A percentile compares a stretch with the other conserved stretches of the same genome.
Conservation (phyloP, 2,888 invertebrate species). For the Clivina fossor region DNA sequence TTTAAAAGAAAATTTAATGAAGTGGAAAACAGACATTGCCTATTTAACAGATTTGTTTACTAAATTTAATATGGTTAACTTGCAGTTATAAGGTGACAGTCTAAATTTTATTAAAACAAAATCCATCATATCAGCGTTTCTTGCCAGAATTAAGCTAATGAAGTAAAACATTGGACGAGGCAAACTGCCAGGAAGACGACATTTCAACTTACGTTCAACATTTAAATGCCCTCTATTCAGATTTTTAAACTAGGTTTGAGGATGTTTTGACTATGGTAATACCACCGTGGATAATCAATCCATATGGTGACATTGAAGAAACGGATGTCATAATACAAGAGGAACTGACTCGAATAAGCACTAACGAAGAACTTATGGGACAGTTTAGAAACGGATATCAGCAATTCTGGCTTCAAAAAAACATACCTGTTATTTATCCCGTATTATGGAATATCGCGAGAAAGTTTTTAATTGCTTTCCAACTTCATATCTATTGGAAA, state of each 20-base stretch:
- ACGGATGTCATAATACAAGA: conserved; percentile 40
- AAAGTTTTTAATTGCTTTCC: conserved; percentile 41
- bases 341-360: conserved; percentile 40
- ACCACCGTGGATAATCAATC: conserved; percentile 40
- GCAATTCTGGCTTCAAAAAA: conserved; percentile 41
- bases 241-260: conserved; percentile 42
- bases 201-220: conserved; percentile 42
- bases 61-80: conserved; percentile 37
- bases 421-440: conserved; percentile 38
- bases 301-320: conserved; percentile 39
- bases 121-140: conserved; percentile 41
- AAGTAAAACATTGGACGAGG: conserved; percentile 44
- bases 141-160: conserved; percentile 42
- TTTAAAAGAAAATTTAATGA: conserved; percentile 29
- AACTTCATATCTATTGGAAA: conserved; percentile 40
- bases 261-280: conserved; percentile 43
- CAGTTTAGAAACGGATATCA: conserved; percentile 42
- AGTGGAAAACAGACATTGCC: conserved; percentile 18
- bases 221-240: conserved; percentile 42
- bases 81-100: conserved; percentile 42
- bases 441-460: conserved; percentile 40
- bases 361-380: conserved; percentile 41
- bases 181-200: conserved; percentile 40
- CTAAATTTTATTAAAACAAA: conserved; percentile 44
- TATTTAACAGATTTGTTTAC: conserved; percentile 36